phyloP scores from a whole-genome alignment of 2,888 invertebrate genomes.

The Epistrophe grossulariae region DNA sequence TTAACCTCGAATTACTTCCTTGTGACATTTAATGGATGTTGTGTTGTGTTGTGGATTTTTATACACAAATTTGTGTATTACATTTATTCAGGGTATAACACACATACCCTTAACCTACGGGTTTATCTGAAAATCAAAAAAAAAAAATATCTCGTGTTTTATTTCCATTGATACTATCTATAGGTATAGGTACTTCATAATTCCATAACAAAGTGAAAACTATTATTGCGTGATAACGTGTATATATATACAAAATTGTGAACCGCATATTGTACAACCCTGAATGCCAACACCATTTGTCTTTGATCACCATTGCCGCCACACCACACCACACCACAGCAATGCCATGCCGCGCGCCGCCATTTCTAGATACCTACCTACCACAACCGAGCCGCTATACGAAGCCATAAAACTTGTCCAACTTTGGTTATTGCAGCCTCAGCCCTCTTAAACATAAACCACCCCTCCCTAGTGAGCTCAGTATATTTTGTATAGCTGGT shows the following conservation, averaged over 20 bases:
- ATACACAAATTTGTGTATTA: not conserved
- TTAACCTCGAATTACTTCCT: slow-evolving; percentile 43
- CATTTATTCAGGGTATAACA: not conserved
- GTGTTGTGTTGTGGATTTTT: not conserved
- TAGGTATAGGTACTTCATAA: slow-evolving; percentile 37
- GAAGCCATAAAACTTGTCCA: slow-evolving; percentile 28
- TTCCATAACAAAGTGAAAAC: slow-evolving; percentile 59
- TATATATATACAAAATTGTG: slow-evolving; percentile 43
- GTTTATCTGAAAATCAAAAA: slow-evolving; percentile 22
- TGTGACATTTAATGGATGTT: slow-evolving; percentile 18
- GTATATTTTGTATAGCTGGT: not conserved
- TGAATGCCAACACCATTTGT: slow-evolving; percentile 65
- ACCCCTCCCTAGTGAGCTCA: not conserved
- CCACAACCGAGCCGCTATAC: not conserved
- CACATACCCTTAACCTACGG: no score
- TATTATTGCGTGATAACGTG: slow-evolving; percentile 70
- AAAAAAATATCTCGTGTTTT: not conserved
- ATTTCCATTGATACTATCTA: slow-evolving; percentile 28
- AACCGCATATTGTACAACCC: slow-evolving; percentile 61
- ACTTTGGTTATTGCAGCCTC: slow-evolving; percentile 3
- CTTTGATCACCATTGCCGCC: slow-evolving; percentile 35
- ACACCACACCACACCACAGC: not conserved
- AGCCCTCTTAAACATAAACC: slow-evolving; percentile 1
- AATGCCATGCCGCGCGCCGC: not conserved
- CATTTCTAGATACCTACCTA: not conserved